These are phyloP conservation scores for Hemibagrus wyckioides DNA, from an alignment of 2,113 vertebrate genomes.

Conservation along the genomic window DNA sequence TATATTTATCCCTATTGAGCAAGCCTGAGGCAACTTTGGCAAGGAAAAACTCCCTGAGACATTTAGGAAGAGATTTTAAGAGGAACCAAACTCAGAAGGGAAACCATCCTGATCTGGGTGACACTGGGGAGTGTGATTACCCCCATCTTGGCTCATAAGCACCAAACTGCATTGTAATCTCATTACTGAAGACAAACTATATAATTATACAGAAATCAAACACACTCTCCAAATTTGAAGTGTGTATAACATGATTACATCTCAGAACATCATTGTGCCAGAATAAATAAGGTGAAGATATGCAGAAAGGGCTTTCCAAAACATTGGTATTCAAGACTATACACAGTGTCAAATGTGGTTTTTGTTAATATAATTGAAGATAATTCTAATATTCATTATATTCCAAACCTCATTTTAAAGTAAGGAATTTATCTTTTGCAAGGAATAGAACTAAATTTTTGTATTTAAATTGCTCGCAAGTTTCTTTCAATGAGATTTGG, in stretches of 20 bases:
- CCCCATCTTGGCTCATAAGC: neutral
- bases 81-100: too few relatives aligned
- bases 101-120: too few relatives aligned
- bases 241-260: conserved; percentile 29
- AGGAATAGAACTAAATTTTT: neutral
- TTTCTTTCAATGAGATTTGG: neutral
- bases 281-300: neutral
- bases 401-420: neutral
- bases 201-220: conserved; percentile 8
- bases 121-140: too few relatives aligned
- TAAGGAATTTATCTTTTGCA: neutral
- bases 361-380: neutral
- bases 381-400: neutral
- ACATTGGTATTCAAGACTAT: neutral
- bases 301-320: neutral
- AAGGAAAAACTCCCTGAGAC: too few relatives aligned
- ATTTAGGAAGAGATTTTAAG: too few relatives aligned
- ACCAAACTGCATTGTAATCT: conserved; percentile 17
- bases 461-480: neutral
- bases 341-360: neutral
- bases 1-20: too few relatives aligned
- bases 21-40: too few relatives aligned
- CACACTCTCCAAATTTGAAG: neutral
- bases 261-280: neutral
- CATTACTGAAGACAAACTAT: conserved; percentile 16